A percentile compares a stretch with the other conserved stretches of the same genome.
Conservation (phyloP, 2,888 invertebrate species). For the Corbicula japonica region DNA sequence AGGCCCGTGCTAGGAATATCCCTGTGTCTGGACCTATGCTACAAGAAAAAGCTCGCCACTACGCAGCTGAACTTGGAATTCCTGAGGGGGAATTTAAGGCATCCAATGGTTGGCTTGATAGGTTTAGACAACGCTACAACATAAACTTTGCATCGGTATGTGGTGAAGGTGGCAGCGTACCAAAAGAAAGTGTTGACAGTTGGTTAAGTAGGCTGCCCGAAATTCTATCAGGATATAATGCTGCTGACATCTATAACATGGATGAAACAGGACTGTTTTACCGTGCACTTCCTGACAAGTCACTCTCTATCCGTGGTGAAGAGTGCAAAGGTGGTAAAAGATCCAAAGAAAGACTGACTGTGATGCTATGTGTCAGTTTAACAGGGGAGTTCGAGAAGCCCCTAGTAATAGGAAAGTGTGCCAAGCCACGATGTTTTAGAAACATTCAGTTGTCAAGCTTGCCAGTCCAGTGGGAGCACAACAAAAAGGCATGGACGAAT, state of each 20-base stretch:
- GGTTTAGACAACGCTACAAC: too few relatives aligned
- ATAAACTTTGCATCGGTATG: too few relatives aligned
- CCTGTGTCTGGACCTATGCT: too few relatives aligned
- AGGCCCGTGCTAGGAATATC: conserved; percentile 5
- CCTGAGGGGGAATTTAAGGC: too few relatives aligned
- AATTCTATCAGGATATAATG: conserved; percentile 16
- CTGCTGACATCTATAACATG: conserved; percentile 31
- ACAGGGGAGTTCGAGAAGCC: conserved; percentile 21
- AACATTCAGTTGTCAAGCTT: neutral
- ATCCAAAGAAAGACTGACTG: conserved; percentile 38
- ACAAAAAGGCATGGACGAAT: conserved; percentile 44
- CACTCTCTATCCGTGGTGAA: conserved; percentile 6
- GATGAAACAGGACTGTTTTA: conserved; percentile 44
- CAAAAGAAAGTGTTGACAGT: neutral
- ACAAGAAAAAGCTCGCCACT: too few relatives aligned
- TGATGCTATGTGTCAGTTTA: conserved; percentile 28
- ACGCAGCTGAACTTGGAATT: too few relatives aligned
- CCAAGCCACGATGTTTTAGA: conserved; percentile 17
- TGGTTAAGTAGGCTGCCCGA: conserved; percentile 26
- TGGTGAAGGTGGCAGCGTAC: conserved; percentile 45
- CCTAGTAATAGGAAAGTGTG: conserved; percentile 20
- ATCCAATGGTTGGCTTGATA: too few relatives aligned
- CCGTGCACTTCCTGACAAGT: conserved; percentile 17
- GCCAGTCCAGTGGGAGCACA: conserved; percentile 14
- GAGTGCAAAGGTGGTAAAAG: conserved; percentile 45